These are phyloP conservation scores for Diphyllodes magnificus DNA, from an alignment of 2,113 vertebrate species.

Conservation along the genomic window DNA sequence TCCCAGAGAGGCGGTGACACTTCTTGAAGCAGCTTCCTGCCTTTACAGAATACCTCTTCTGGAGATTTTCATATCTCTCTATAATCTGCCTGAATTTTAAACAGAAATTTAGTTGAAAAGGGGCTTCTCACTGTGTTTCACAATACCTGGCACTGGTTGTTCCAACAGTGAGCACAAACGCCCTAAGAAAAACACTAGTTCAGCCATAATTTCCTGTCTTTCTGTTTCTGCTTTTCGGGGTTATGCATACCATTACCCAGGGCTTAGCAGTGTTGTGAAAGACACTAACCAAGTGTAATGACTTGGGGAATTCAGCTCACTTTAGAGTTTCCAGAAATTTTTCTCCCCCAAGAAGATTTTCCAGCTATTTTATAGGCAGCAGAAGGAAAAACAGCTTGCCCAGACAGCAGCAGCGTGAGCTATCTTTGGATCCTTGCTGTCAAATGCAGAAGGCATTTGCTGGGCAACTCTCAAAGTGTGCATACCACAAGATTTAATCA, in stretches of 20 bases:
- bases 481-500: background rate
- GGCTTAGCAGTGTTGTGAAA: constrained; percentile 58
- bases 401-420: background rate
- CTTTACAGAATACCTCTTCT: background rate
- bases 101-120: constrained; percentile 24
- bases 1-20: background rate
- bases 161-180: constrained; percentile 54
- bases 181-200: constrained; percentile 64
- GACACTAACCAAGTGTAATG: constrained; percentile 56
- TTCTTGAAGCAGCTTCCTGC: constrained; percentile 8
- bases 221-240: constrained; percentile 57
- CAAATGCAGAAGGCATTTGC: background rate
- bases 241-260: constrained; percentile 62
- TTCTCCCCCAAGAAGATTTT: constrained; percentile 39
- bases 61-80: constrained; percentile 27
- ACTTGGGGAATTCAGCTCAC: constrained; percentile 34
- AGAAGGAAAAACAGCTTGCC: constrained; percentile 34
- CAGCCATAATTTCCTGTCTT: constrained; percentile 71
- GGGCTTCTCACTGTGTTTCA: constrained; percentile 55
- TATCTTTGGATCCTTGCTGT: background rate
- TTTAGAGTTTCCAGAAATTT: constrained; percentile 37
- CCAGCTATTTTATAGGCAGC: constrained; percentile 30
- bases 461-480: background rate
- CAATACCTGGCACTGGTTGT: constrained; percentile 58
- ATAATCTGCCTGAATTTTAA: constrained; percentile 52